Percentiles rank a stretch among this genome's conserved stretches.
phyloP scores from a whole-genome alignment of 1,140 invertebrate species.

The Brachionus paranguensis region DNA sequence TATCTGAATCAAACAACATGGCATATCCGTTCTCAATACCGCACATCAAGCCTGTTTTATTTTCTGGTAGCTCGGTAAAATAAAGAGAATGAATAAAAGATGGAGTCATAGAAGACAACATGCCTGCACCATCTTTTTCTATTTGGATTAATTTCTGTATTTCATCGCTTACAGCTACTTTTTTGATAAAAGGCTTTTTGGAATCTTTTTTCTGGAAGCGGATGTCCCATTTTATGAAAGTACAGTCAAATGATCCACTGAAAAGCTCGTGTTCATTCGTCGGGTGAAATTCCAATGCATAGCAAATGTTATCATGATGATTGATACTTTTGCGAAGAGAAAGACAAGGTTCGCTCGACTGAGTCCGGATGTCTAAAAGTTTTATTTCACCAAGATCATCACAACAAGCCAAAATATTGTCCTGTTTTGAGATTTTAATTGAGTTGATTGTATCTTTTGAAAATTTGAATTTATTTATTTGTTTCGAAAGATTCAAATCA shows the following conservation, averaged over 20 bases:
- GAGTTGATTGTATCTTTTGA: background rate
- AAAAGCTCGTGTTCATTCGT: background rate
- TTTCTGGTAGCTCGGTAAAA: background rate
- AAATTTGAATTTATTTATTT: constrained; percentile 30
- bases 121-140: background rate
- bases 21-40: background rate
- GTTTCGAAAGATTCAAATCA: background rate
- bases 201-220: background rate
- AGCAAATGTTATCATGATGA: background rate
- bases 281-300: background rate
- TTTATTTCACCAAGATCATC: background rate
- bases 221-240: constrained; percentile 24
- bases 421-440: background rate
- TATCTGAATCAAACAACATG: background rate
- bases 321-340: background rate
- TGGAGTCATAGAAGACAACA: constrained; percentile 11
- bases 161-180: background rate
- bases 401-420: background rate
- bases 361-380: background rate
- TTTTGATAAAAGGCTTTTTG: background rate
- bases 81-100: background rate
- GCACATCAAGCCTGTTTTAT: background rate
- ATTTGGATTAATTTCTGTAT: background rate
- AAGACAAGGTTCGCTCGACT: background rate
- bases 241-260: constrained; percentile 6